phyloP scores from a whole-genome alignment of 1,140 invertebrate genomes.

The Oedothorax gibbosus region DNA sequence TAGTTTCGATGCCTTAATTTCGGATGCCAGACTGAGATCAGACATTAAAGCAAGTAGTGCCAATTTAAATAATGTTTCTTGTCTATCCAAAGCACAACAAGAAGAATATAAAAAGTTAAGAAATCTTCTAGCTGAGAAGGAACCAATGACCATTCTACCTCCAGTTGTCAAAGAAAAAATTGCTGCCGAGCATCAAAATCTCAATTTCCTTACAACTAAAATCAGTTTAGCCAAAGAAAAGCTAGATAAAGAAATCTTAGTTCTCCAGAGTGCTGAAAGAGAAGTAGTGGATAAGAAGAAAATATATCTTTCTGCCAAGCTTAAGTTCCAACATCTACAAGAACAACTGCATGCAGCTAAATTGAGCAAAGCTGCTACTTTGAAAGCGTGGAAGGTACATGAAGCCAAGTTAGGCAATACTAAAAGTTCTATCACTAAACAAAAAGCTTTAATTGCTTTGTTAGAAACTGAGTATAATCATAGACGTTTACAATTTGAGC shows the following conservation, averaged over 20 bases:
- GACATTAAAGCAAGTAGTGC: neutral
- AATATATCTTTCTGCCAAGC: slow-evolving; percentile 20
- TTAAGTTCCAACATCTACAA: slow-evolving; percentile 26
- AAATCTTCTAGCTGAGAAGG: slow-evolving; percentile 36
- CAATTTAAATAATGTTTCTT: slow-evolving; percentile 26
- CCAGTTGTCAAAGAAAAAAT: slow-evolving; percentile 1
- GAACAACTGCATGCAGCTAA: slow-evolving; percentile 39
- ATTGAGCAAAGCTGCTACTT: slow-evolving; percentile 14
- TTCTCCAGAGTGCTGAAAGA: neutral
- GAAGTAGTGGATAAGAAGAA: slow-evolving; percentile 9
- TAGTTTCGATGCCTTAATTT: slow-evolving; percentile 48
- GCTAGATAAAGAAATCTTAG: slow-evolving; percentile 18
- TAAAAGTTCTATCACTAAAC: slow-evolving; percentile 23
- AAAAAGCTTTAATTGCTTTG: neutral
- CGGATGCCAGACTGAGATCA: slow-evolving; percentile 31
- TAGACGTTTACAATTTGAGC: neutral
- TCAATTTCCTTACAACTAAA: slow-evolving; percentile 32
- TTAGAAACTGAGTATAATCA: slow-evolving; percentile 10
- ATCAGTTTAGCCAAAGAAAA: slow-evolving; percentile 4
- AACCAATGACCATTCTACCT: neutral
- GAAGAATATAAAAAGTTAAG: slow-evolving; percentile 41
- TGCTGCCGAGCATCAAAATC: neutral
- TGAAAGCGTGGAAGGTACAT: slow-evolving; percentile 16
- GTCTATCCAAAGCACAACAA: slow-evolving; percentile 52
- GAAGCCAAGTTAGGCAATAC: neutral